phyloP scores from a whole-genome alignment of 2,797 vertebrate species.

The Lagodon rhomboides region DNA sequence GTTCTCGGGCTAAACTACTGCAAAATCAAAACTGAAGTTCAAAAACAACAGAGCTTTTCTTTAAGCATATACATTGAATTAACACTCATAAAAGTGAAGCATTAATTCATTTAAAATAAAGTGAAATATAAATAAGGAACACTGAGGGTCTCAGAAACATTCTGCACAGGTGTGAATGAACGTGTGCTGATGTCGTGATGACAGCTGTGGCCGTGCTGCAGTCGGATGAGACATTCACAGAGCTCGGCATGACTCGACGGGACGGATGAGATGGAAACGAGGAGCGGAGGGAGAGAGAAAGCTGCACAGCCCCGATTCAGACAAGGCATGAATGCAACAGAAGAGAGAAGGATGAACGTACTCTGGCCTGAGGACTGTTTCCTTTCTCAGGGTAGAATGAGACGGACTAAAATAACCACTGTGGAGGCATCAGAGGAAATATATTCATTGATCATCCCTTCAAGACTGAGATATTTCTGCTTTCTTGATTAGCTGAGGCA shows the following conservation, averaged over 20 bases:
- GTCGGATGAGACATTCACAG: conserved; percentile 50
- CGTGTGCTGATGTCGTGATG: conserved; percentile 38
- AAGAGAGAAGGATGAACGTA: conserved; percentile 41
- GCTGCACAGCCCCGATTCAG: conserved; percentile 78
- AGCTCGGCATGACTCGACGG: conserved; percentile 25
- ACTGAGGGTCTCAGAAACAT: background rate
- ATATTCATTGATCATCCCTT: conserved; percentile 20
- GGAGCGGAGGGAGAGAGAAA: conserved; percentile 64
- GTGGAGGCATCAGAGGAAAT: conserved; percentile 26
- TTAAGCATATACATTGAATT: background rate
- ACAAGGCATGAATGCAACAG: conserved; percentile 69
- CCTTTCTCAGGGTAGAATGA: background rate
- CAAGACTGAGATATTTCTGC: too few species aligned
- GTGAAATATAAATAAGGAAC: conserved; percentile 11
- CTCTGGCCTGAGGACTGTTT: conserved; percentile 15
- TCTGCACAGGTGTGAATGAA: conserved; percentile 34
- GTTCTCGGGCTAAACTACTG: background rate
- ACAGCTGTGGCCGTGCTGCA: conserved; percentile 51
- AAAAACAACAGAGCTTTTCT: conserved; percentile 16
- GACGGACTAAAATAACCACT: conserved; percentile 9
- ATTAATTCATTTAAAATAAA: background rate
- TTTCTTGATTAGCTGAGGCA: too few species aligned
- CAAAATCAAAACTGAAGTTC: conserved; percentile 9
- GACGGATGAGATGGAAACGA: conserved; percentile 39
- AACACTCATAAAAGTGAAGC: background rate